These are phyloP conservation scores for Corvus cornix DNA, from an alignment of 2,113 vertebrate genomes.

Conservation along the genomic window DNA sequence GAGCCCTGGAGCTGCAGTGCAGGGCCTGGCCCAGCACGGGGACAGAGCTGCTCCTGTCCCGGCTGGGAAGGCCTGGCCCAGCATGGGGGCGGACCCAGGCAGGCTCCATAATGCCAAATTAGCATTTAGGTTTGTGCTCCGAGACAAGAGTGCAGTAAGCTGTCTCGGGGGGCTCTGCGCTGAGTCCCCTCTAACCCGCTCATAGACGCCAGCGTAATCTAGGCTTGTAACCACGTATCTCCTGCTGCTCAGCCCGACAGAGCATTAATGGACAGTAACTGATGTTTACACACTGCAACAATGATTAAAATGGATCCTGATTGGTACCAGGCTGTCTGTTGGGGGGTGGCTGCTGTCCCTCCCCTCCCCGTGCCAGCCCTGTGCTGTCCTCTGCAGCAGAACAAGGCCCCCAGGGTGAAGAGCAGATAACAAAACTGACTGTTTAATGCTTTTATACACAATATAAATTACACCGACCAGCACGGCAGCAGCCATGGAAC, in stretches of 20 bases:
- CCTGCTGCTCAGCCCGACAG: constrained; percentile 29
- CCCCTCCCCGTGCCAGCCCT: fast-evolving
- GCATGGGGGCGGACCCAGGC: neutral
- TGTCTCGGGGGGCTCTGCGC: neutral
- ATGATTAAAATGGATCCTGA: constrained; percentile 59
- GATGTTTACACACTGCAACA: constrained; percentile 55
- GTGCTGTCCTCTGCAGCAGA: neutral
- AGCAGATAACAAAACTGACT: constrained; percentile 53
- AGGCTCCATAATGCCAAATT: constrained; percentile 68
- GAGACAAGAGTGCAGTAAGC: constrained; percentile 33
- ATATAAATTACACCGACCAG: constrained; percentile 71
- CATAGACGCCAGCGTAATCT: constrained; percentile 52
- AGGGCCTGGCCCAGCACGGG: neutral
- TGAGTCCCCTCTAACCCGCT: constrained; percentile 35
- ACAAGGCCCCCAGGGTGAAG: neutral
- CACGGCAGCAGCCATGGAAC: constrained; percentile 25
- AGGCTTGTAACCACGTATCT: constrained; percentile 53
- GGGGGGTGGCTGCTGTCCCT: neutral
- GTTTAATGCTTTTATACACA: constrained; percentile 73
- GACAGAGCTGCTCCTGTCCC: neutral
- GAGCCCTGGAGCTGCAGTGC: neutral
- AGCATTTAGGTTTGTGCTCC: constrained; percentile 73
- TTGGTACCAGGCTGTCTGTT: constrained; percentile 26
- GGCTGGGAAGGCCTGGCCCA: neutral
- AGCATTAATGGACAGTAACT: constrained; percentile 58